Evolutionary conservation across 2,888 invertebrate genomes (phyloP).

Genomic region (Polyploca ridens): DNA sequence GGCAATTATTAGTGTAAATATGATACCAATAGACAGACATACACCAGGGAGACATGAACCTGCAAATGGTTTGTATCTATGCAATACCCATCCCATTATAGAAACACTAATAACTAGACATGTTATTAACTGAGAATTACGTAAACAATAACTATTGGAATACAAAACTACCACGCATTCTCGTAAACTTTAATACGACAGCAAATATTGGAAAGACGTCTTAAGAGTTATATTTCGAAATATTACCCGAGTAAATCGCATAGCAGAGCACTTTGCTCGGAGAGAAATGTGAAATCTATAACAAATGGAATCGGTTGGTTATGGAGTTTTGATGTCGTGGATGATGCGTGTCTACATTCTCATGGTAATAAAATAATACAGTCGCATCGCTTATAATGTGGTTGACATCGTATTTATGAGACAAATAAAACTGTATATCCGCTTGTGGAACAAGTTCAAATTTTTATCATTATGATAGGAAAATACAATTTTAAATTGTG

Average conservation of each 20-base stretch:
- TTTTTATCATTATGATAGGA: too few species aligned
- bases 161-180: slow-evolving; percentile 46
- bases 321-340: slow-evolving; percentile 77
- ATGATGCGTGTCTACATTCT: slow-evolving; percentile 68
- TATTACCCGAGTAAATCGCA: slow-evolving; percentile 59
- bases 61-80: slow-evolving; percentile 18
- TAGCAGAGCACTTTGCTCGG: slow-evolving; percentile 47
- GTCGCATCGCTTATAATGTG: slow-evolving; percentile 31
- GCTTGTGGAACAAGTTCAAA: neutral
- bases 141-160: slow-evolving; percentile 56
- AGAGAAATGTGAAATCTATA: slow-evolving; percentile 72
- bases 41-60: slow-evolving; percentile 17
- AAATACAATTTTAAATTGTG: too few species aligned
- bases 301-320: slow-evolving; percentile 69
- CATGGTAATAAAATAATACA: slow-evolving; percentile 72
- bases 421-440: neutral
- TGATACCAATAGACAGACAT: slow-evolving; percentile 13
- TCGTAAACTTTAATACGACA: slow-evolving; percentile 62
- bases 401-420: neutral
- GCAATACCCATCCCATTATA: slow-evolving; percentile 11
- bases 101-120: slow-evolving; percentile 25
- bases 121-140: slow-evolving; percentile 44
- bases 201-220: slow-evolving; percentile 62
- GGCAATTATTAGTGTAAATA: slow-evolving; percentile 15
- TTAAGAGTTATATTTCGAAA: slow-evolving; percentile 62